A percentile compares a stretch with the other conserved stretches of the same genome.
Conservation (phyloP, 2,797 vertebrate species). For the Acipenser ruthenus region DNA sequence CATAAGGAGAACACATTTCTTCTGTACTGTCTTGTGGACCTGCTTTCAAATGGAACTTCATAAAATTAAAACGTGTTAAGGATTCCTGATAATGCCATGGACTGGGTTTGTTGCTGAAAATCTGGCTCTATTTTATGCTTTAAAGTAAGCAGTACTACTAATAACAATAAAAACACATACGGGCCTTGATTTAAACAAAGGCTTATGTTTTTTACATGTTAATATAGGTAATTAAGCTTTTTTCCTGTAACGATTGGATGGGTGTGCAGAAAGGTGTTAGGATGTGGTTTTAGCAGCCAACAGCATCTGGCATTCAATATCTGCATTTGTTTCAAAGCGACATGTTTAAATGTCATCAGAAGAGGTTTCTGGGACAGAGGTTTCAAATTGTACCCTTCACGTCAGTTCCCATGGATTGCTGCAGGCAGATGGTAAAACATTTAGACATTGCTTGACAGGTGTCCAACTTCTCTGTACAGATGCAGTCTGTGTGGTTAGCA, state of each 20-base stretch:
- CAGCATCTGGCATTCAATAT: neutral
- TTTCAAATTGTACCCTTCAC: neutral
- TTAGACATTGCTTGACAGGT: slow-evolving; percentile 1
- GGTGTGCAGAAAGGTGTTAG: neutral
- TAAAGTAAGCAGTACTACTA: neutral
- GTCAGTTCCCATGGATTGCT: neutral
- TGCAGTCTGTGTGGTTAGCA: neutral
- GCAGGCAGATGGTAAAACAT: neutral
- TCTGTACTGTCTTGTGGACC: too few species aligned
- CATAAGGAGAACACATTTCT: too few species aligned
- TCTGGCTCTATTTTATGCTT: too few species aligned
- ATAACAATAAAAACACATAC: too few species aligned
- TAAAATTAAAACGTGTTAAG: too few species aligned
- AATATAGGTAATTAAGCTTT: neutral
- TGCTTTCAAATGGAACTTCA: too few species aligned
- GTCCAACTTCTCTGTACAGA: neutral
- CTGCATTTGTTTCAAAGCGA: neutral
- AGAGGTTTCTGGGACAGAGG: neutral
- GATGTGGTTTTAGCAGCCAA: neutral
- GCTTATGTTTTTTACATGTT: too few species aligned
- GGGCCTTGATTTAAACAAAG: too few species aligned
- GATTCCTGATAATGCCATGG: too few species aligned
- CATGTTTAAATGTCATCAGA: neutral
- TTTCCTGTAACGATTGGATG: neutral
- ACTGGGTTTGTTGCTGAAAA: too few species aligned